These are phyloP conservation scores for Zaprionus ghesquierei DNA, from an alignment of 1,140 invertebrate species.

Conservation along the genomic window DNA sequence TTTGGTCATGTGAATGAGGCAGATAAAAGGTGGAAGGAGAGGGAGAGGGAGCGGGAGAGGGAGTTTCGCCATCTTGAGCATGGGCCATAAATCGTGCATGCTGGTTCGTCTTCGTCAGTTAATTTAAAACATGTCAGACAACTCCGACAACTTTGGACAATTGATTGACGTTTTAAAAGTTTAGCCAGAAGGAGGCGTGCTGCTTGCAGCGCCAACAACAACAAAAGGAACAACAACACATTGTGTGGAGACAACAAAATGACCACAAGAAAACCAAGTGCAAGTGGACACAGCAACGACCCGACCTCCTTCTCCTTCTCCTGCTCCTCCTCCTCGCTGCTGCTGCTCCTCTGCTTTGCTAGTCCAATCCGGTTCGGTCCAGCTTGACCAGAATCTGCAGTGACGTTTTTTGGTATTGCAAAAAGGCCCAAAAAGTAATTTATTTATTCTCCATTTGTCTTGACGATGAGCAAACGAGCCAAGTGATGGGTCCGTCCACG, in stretches of 20 bases:
- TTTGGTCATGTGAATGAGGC: constrained; percentile 18
- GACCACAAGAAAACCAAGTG: constrained; percentile 54
- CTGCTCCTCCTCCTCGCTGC: constrained; percentile 50
- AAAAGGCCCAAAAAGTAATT: constrained; percentile 76
- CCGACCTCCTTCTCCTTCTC: constrained; percentile 55
- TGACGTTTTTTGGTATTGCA: constrained; percentile 72
- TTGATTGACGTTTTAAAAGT: constrained; percentile 81
- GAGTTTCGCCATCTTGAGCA: constrained; percentile 61
- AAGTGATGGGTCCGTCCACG: constrained; percentile 68
- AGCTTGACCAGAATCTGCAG: constrained; percentile 57
- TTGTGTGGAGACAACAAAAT: constrained; percentile 24
- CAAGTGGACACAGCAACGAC: constrained; percentile 65
- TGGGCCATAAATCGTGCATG: constrained; percentile 74
- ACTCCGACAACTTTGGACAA: constrained; percentile 80
- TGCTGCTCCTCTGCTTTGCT: background rate
- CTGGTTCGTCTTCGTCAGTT: constrained; percentile 79
- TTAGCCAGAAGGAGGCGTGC: constrained; percentile 57
- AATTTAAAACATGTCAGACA: constrained; percentile 81
- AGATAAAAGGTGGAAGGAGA: background rate
- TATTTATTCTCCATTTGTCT: constrained; percentile 81
- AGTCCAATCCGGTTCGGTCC: background rate
- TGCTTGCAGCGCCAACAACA: constrained; percentile 51
- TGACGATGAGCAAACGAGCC: constrained; percentile 80
- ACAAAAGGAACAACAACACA: constrained; percentile 40
- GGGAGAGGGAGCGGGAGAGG: background rate